phyloP scores from a whole-genome alignment of 2,888 invertebrate species.

The Augochlorella aurata region DNA sequence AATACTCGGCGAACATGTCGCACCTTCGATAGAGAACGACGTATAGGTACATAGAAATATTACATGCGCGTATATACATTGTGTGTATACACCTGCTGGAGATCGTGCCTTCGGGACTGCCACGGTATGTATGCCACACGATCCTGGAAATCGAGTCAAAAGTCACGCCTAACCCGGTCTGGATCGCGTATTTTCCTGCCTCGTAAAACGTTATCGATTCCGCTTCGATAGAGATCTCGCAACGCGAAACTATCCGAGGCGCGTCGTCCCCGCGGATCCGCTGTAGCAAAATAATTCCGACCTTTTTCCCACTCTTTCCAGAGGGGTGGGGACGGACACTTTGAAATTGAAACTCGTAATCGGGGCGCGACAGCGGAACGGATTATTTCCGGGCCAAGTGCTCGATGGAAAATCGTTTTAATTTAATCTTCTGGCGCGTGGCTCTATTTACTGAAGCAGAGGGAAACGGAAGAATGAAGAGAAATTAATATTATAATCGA shows the following conservation, averaged over 20 bases:
- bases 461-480: neutral
- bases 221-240: neutral
- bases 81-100: slow-evolving; percentile 53
- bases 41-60: slow-evolving; percentile 52
- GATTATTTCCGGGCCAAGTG: neutral
- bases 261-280: neutral
- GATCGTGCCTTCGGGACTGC: slow-evolving; percentile 53
- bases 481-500: slow-evolving; percentile 8
- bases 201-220: neutral
- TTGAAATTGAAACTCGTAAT: neutral
- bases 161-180: slow-evolving; percentile 43
- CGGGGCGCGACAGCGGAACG: neutral
- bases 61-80: slow-evolving; percentile 44
- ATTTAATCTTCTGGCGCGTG: neutral
- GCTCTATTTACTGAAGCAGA: neutral
- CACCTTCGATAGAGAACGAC: slow-evolving; percentile 33
- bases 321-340: neutral
- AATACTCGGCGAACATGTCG: slow-evolving; percentile 17
- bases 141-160: slow-evolving; percentile 58
- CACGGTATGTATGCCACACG: slow-evolving; percentile 64
- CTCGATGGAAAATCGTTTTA: slow-evolving; percentile 4
- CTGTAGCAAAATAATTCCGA: neutral
- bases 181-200: neutral
- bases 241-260: neutral
- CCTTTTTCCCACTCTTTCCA: neutral